These are phyloP conservation scores for Cyclopterus lumpus DNA, from an alignment of 2,797 vertebrate species.

Conservation along the genomic window DNA sequence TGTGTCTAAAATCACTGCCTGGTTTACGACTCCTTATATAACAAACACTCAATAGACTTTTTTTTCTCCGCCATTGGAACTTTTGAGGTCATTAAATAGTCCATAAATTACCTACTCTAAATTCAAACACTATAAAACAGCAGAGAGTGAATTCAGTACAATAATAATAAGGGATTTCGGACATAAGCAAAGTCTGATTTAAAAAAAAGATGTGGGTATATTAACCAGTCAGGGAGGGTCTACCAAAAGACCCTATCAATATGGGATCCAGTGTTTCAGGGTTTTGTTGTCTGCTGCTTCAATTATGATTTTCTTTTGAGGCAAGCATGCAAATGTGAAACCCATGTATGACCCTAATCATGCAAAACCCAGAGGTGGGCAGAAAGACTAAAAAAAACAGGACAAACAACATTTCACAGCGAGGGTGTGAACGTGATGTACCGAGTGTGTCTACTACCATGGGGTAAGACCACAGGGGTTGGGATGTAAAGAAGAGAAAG, in stretches of 20 bases:
- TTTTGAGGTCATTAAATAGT: neutral
- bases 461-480: constrained; percentile 47
- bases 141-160: neutral
- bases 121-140: neutral
- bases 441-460: constrained; percentile 49
- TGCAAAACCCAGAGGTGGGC: constrained; percentile 63
- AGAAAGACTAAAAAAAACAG: constrained; percentile 7
- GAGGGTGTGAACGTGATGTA: constrained; percentile 37
- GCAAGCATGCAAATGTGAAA: constrained; percentile 59
- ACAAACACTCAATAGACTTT: neutral
- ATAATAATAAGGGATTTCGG: neutral
- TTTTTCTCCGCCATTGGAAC: neutral
- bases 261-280: neutral
- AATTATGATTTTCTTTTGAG: constrained; percentile 12
- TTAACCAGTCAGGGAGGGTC: neutral
- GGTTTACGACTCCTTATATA: neutral
- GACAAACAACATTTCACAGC: constrained; percentile 59
- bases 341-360: constrained; percentile 53
- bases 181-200: neutral
- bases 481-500: constrained; percentile 57
- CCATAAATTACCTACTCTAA: neutral
- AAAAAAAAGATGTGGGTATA: neutral
- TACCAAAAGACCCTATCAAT: neutral
- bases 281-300: neutral
- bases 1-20: neutral